Percentiles rank a stretch among this genome's conserved stretches.
phyloP scores from a whole-genome alignment of 1,140 invertebrate species.

The Drosophila oshimai region DNA sequence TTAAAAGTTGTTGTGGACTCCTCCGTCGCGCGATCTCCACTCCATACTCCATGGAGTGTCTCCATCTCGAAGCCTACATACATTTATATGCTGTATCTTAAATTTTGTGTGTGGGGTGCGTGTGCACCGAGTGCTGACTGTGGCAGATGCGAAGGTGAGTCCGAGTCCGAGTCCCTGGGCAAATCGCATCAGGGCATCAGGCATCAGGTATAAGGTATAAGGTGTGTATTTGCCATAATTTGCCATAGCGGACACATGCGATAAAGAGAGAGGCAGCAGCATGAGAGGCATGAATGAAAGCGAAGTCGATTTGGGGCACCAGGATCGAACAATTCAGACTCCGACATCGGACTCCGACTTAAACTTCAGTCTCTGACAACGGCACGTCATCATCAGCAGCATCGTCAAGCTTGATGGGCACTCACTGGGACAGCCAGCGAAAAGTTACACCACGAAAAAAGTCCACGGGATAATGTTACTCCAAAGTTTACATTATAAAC shows the following conservation, averaged over 20 bases:
- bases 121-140: slow-evolving; percentile 38
- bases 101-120: slow-evolving; percentile 34
- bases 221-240: slow-evolving; percentile 83
- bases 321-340: slow-evolving; percentile 11
- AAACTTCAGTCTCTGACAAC: slow-evolving; percentile 58
- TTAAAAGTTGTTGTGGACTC: slow-evolving; percentile 40
- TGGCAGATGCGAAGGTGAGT: slow-evolving; percentile 20
- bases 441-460: slow-evolving; percentile 25
- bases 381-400: slow-evolving; percentile 73
- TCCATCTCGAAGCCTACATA: slow-evolving; percentile 7
- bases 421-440: slow-evolving; percentile 38
- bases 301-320: slow-evolving; percentile 42
- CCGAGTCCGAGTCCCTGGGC: neutral
- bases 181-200: neutral
- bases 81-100: neutral
- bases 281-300: slow-evolving; percentile 65
- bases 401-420: slow-evolving; percentile 64
- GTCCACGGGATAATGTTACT: neutral
- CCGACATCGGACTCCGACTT: slow-evolving; percentile 33
- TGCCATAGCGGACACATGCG: slow-evolving; percentile 73
- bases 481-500: neutral
- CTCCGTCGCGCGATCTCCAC: neutral
- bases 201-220: slow-evolving; percentile 34
- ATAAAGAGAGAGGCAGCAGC: slow-evolving; percentile 8
- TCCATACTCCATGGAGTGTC: slow-evolving; percentile 22